Evolutionary conservation across 1,140 invertebrate species (phyloP), one percentile per base, ranked within the genome.

Genomic region (Bombus soroeensis): DNA sequence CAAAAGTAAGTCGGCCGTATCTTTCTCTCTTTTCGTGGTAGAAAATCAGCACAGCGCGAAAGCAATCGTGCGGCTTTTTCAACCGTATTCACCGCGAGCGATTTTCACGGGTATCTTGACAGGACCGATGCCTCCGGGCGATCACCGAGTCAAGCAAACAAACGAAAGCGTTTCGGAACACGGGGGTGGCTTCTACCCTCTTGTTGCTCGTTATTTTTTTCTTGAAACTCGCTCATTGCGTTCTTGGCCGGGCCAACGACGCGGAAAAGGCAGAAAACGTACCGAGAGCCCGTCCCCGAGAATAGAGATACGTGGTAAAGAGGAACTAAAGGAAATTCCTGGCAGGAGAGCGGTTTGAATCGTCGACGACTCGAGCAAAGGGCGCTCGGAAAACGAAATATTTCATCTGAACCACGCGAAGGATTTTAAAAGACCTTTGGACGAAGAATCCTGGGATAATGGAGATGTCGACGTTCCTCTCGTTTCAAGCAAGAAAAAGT

Each of bases 261-360:
- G 75, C 13, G 34, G 72, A 74, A 80, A 77, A 70, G 71, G 32
- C 53, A 12, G 59, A 64, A 37, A 76, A 43, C 86, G 86, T 85
- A 83, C 70, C 76, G 39, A 87, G 71, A 74, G 75, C 80, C 32
- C 32, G 32, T 72, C 41, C 66, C 13, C 57, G 28, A 87, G 76
- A 75, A 87, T 62, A 62, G 37, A 75, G 68, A 68, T 85, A 85
- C 74, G 70, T 74, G 66, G 82, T 80, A 71, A 68, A 85, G 83
- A 85, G 83, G 39, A 32, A 73, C 13, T 12, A 39, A 81, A 34
- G 47, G 15, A 77, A 57, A 76, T 43, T 53, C 28, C n/a, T 13
- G 22, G 0, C 43, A 62, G 25, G 22, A 64, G 57, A 47, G 3
- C 39, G 3, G 37, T 9, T 32, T 68, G n/a, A 68, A 68, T 43